phyloP scores from a whole-genome alignment of 2,888 invertebrate genomes.

The Kryphioiulus occultus region DNA sequence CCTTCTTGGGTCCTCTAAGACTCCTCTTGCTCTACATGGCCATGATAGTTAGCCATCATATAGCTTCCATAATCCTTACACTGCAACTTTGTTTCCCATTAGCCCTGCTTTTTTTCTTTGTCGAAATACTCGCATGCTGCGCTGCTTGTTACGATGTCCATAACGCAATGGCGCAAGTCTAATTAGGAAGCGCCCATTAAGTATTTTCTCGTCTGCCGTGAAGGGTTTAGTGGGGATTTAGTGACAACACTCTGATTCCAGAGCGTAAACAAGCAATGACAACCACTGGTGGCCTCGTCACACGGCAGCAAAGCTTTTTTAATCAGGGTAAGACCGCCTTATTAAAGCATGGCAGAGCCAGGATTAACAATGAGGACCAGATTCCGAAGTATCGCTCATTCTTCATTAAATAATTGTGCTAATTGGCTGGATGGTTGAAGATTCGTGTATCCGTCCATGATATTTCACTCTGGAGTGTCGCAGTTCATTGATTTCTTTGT shows the following conservation, averaged over 20 bases:
- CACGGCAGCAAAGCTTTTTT: neutral
- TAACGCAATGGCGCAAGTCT: constrained; percentile 5
- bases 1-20: neutral
- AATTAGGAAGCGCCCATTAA: constrained; percentile 5
- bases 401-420: neutral
- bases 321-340: neutral
- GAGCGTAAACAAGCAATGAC: neutral
- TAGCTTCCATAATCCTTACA: neutral
- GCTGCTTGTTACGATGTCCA: neutral
- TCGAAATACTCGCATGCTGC: neutral
- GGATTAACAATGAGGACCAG: neutral
- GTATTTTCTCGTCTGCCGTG: neutral
- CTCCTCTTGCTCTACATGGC: neutral
- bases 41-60: neutral
- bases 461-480: neutral
- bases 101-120: neutral
- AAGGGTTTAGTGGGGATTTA: constrained; percentile 5
- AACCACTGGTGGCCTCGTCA: neutral
- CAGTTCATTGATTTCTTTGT: neutral
- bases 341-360: neutral
- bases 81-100: neutral
- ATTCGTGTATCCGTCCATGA: neutral
- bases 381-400: neutral
- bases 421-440: neutral
- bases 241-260: constrained; percentile 5